Percentiles rank a stretch among this genome's conserved stretches.
These are phyloP conservation scores for Thaumetopoea pityocampa DNA, from an alignment of 1,140 invertebrate genomes.

Conservation along the genomic window DNA sequence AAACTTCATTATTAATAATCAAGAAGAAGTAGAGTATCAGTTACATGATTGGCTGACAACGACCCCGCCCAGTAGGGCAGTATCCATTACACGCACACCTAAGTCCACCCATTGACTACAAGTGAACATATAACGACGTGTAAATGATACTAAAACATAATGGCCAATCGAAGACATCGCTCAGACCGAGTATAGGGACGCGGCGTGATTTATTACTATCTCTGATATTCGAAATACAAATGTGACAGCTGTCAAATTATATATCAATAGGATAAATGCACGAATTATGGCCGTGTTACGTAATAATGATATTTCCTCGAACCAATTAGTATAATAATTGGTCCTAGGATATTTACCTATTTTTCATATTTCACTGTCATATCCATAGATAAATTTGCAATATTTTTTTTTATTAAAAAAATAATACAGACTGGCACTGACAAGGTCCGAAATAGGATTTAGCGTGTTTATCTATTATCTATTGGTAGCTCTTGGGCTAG, in stretches of 20 bases:
- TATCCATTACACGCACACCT: slow-evolving; percentile 50
- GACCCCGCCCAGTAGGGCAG: slow-evolving; percentile 55
- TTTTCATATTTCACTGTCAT: too few relatives aligned
- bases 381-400: too few relatives aligned
- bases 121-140: slow-evolving; percentile 24
- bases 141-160: slow-evolving; percentile 28
- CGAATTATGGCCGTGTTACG: neutral
- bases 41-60: slow-evolving; percentile 66
- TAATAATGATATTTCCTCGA: neutral
- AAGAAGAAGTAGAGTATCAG: slow-evolving; percentile 64
- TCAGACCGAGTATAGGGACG: slow-evolving; percentile 4
- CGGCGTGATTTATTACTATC: slow-evolving; percentile 17
- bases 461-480: too few relatives aligned
- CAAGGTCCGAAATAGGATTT: too few relatives aligned
- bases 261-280: slow-evolving; percentile 1
- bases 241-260: slow-evolving; percentile 11
- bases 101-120: slow-evolving; percentile 37
- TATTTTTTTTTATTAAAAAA: too few relatives aligned
- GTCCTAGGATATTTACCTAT: too few relatives aligned
- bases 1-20: slow-evolving; percentile 22
- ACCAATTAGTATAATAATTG: too few relatives aligned
- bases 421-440: too few relatives aligned
- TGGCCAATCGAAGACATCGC: slow-evolving; percentile 22
- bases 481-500: too few relatives aligned
- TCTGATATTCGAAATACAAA: slow-evolving; percentile 9